Base-by-base conservation (phyloP, 2,797 vertebrate genomes). In the Bufotes viridis region DNA sequence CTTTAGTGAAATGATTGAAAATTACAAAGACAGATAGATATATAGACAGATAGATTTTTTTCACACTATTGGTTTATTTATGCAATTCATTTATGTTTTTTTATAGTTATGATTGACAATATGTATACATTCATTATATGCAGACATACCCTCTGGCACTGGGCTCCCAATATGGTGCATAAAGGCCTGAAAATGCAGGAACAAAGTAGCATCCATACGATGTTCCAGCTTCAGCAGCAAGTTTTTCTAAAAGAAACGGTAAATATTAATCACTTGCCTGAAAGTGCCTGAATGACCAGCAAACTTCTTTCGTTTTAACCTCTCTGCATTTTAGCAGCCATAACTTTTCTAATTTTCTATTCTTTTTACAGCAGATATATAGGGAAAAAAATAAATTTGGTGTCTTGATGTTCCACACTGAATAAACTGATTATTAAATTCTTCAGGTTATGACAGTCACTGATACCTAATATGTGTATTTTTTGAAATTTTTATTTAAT, bases 151-250 rank as follows among this genome's bases (percentile, higher is more conserved):
- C 98, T 95, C 98, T 95, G 6, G 98, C 98, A 81, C 97, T 99
- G 65, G 98, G 97, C 90, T 99, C 98, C 98, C 98, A 99, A 91
- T 99, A 99, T 0, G 98, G 98, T 9, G 98, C 98, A 20, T 99
- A 99, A 60, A 99, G 95, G 81, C 98, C 98, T 9, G 98, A 99
- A 92, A 99, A 99, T 0, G 98, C 98, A 63, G 98, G 98, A 90
- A 99, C 98, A 78, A 99, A 99, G 90, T 99, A 99, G 93, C 98
- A 99, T 89, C 98, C 98, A 8, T 99, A 98, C 57, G 98, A 99
- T 20, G 97, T 97, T 2, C 98, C 98, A 2, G 93, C 98, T 22
- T 96, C 96, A 2, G 97, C 96, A 1, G 98, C 98, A 92, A 99
- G 92, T 92, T 97, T 96, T 93, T 99, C 98, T 96, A 94, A 90